Evolutionary conservation across 2,113 vertebrate genomes (phyloP).

Genomic region (Anser brachyrhynchus): DNA sequence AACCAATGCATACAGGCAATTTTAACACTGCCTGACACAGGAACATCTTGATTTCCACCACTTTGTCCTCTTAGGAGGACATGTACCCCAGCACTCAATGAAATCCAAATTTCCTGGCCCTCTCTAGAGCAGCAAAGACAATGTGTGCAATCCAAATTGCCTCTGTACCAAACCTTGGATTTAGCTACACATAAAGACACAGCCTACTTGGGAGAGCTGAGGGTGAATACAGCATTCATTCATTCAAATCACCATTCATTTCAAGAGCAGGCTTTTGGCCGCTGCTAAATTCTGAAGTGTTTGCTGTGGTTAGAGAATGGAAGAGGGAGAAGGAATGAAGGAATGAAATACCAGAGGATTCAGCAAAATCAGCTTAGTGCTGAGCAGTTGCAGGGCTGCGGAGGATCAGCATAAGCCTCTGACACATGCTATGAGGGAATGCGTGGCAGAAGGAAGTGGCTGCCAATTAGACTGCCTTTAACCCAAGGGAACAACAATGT

Average conservation of each 20-base stretch:
- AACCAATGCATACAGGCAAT: neutral
- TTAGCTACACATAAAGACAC: neutral
- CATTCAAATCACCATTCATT: neutral
- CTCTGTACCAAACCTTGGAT: neutral
- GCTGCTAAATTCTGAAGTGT: neutral
- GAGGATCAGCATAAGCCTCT: neutral
- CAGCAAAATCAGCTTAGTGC: slow-evolving; percentile 29
- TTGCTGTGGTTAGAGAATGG: neutral
- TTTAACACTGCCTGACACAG: neutral
- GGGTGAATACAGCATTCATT: neutral
- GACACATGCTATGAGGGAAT: neutral
- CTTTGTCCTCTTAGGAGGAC: neutral
- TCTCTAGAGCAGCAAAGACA: neutral
- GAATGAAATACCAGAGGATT: neutral
- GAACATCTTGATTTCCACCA: neutral
- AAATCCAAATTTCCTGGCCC: neutral
- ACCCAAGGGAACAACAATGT: neutral
- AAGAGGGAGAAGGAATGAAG: neutral
- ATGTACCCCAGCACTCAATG: neutral
- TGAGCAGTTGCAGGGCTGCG: neutral
- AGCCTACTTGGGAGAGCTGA: fast-evolving
- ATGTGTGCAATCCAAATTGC: fast-evolving
- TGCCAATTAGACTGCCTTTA: neutral
- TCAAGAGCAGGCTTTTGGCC: neutral
- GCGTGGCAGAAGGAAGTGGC: neutral